Conservation (phyloP, 2,888 invertebrate genomes). For the Clostera curtula region DNA sequence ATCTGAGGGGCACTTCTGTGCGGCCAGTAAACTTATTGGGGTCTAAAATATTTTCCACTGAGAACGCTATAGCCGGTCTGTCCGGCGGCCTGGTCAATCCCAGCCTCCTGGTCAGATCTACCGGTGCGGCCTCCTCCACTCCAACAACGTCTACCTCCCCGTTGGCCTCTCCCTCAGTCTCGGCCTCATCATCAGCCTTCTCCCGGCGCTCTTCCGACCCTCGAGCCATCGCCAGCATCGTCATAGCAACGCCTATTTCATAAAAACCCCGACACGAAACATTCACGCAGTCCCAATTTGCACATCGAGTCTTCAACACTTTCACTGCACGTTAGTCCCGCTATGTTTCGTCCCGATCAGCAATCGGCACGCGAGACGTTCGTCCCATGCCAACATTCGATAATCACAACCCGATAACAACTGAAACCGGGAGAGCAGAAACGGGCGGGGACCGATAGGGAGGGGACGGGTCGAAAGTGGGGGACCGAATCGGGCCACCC, state of each 20-base stretch:
- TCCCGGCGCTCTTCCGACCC: slow-evolving; percentile 59
- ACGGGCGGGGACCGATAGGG: slow-evolving; percentile 44
- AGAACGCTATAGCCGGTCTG: slow-evolving; percentile 82
- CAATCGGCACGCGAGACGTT: slow-evolving; percentile 34
- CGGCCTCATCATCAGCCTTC: slow-evolving; percentile 43
- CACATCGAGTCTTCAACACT: slow-evolving; percentile 23
- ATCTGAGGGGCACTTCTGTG: slow-evolving; percentile 69
- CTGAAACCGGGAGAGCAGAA: slow-evolving; percentile 36
- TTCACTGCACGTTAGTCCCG: slow-evolving; percentile 23
- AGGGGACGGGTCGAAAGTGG: slow-evolving; percentile 31
- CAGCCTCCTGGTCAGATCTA: slow-evolving; percentile 65
- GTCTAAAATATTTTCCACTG: slow-evolving; percentile 92
- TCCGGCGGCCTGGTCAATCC: slow-evolving; percentile 75
- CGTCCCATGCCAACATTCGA: slow-evolving; percentile 39
- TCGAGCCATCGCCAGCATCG: slow-evolving; percentile 72
- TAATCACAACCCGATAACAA: slow-evolving; percentile 38
- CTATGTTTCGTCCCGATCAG: slow-evolving; percentile 19
- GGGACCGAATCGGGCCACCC: slow-evolving; percentile 31
- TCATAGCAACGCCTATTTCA: slow-evolving; percentile 62
- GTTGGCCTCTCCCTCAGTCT: slow-evolving; percentile 49
- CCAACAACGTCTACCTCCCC: slow-evolving; percentile 67
- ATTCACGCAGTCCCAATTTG: slow-evolving; percentile 10
- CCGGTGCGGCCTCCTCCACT: slow-evolving; percentile 66
- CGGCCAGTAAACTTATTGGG: slow-evolving; percentile 92
- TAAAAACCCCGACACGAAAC: slow-evolving; percentile 14